Evolutionary conservation across 2,797 vertebrate species (phyloP).

Genomic region (Oceanodroma leucorhoa): DNA sequence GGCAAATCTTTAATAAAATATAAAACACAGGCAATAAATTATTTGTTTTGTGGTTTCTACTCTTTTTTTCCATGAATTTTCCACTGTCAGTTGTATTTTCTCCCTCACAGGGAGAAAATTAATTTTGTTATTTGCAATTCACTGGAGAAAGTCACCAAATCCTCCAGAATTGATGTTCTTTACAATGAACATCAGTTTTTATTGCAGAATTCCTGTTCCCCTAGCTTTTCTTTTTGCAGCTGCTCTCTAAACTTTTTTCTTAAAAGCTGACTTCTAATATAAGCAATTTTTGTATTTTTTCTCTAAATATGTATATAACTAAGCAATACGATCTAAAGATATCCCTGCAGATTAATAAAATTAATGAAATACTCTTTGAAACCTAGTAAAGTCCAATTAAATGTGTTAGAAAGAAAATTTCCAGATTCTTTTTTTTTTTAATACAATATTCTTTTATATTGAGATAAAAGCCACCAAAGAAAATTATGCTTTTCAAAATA

Average conservation of each 20-base stretch:
- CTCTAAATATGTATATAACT: not conserved
- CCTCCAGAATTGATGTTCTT: not conserved
- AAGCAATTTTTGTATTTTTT: not conserved
- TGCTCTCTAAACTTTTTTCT: not conserved
- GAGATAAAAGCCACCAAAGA: not conserved
- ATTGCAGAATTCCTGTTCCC: not conserved
- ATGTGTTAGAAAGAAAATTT: not conserved
- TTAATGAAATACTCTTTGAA: not conserved
- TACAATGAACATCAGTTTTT: not conserved
- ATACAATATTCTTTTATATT: not conserved
- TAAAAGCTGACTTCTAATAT: not conserved
- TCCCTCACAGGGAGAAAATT: not conserved
- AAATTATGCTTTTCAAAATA: not conserved
- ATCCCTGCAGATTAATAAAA: not conserved
- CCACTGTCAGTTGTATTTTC: not conserved
- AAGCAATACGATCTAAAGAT: not conserved
- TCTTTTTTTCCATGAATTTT: not conserved
- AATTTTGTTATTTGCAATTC: not conserved
- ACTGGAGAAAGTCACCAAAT: not conserved
- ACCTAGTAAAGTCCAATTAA: not conserved
- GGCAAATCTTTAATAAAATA: not conserved
- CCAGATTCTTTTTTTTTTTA: not conserved
- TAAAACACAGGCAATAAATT: not conserved
- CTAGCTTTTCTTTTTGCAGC: not conserved
- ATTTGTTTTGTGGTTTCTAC: not conserved